Conservation (phyloP, 2,888 invertebrate genomes). For the Dryobotodes eremita region DNA sequence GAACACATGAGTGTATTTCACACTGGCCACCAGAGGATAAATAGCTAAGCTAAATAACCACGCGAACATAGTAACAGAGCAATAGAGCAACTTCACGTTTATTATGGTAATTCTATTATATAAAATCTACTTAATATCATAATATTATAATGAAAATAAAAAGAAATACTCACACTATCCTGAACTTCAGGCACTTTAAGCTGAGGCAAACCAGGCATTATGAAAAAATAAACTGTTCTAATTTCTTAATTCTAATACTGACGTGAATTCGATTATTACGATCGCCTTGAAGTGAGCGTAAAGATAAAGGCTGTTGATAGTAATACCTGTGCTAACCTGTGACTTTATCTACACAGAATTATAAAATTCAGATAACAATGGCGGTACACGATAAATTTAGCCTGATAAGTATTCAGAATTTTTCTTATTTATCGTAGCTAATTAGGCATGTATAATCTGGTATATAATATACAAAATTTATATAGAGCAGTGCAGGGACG, state of each 20-base stretch:
- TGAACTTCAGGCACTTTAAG: constrained; percentile 75
- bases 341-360: constrained; percentile 64
- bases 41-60: background rate
- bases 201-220: constrained; percentile 64
- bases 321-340: constrained; percentile 46
- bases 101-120: constrained; percentile 54
- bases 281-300: constrained; percentile 79
- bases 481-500: background rate
- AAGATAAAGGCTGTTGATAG: constrained; percentile 62
- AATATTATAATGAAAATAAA: background rate
- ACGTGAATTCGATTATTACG: constrained; percentile 66
- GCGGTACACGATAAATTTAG: constrained; percentile 62
- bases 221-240: constrained; percentile 51
- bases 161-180: constrained; percentile 75
- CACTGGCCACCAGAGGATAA: constrained; percentile 7
- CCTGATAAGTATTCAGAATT: constrained; percentile 52
- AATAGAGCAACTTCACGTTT: constrained; percentile 69
- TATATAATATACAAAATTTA: background rate
- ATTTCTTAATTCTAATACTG: constrained; percentile 47
- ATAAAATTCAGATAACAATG: constrained; percentile 67
- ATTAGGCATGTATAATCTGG: background rate
- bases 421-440: constrained; percentile 19
- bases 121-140: background rate
- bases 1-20: background rate
- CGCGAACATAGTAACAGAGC: constrained; percentile 25